Evolutionary conservation across 2,797 vertebrate species (phyloP).

Genomic region (Falco naumanni): DNA sequence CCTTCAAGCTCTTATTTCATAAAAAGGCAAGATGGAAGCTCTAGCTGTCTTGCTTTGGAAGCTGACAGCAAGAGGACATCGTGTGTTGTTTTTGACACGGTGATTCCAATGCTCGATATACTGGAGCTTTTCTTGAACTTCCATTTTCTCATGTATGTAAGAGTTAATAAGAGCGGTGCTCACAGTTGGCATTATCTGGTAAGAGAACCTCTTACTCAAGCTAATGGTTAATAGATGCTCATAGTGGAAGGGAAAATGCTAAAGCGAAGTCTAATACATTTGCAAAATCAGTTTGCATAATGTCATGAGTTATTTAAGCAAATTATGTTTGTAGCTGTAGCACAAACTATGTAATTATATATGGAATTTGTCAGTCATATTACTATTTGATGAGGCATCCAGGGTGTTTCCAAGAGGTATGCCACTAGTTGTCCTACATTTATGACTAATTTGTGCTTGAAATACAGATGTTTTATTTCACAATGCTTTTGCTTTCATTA

Average conservation of each 20-base stretch:
- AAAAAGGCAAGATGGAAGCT: slow-evolving; percentile 88
- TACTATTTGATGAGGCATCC: background rate
- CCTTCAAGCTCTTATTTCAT: background rate
- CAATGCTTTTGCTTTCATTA: slow-evolving; percentile 65
- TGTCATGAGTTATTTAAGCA: slow-evolving; percentile 7
- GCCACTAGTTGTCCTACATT: background rate
- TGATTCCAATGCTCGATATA: slow-evolving; percentile 85
- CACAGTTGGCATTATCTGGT: slow-evolving; percentile 16
- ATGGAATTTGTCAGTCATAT: background rate
- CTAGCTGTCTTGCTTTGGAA: slow-evolving; percentile 86
- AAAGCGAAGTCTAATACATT: background rate
- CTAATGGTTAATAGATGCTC: background rate
- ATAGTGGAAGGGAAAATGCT: background rate
- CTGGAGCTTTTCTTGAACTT: slow-evolving; percentile 85
- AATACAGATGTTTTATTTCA: slow-evolving; percentile 86
- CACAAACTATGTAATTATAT: background rate
- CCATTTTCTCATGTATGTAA: slow-evolving; percentile 82
- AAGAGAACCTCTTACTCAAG: background rate
- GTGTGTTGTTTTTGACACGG: slow-evolving; percentile 86
- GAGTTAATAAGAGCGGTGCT: slow-evolving; percentile 83
- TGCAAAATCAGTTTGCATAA: slow-evolving; percentile 9
- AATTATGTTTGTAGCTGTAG: background rate
- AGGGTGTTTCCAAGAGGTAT: background rate
- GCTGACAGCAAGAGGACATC: slow-evolving; percentile 82
- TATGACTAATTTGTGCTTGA: slow-evolving; percentile 10